Base-by-base conservation (phyloP, 2,888 invertebrate species). In the Amphipyra berbera region DNA sequence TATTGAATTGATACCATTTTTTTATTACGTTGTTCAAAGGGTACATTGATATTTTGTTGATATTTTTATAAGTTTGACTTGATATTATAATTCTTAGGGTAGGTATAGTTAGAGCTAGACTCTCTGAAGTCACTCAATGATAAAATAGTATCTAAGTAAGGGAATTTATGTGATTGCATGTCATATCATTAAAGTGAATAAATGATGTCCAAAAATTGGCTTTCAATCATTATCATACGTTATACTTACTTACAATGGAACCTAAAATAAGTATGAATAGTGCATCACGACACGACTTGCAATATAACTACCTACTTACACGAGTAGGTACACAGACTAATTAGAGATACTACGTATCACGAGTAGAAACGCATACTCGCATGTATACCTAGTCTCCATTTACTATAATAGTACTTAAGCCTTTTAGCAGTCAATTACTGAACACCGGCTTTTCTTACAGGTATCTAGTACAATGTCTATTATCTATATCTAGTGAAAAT, bases 111-210 rank as follows among this genome's bases (percentile, higher is more conserved):
- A 27, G 63, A 66, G 55, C 57, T 52, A 21, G 66, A 64, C 66
- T 67, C 58, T 33, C 47, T 44, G 60, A 57, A 63, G 61, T 68
- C 70, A 62, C 61, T 70, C 49, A 40, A 61, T 27, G 61, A 45
- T 68, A 65, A 61, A 69, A 65, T 85, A 85, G 78, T 69, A 21
- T 3, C 21, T 21, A 68, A 53, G 53, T 87, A 87, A 86, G 82
- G 65, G 70, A 80, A 73, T 81, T 80, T 76, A 81, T 90, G 89
- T 91, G 90, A 91, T 89, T 88, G 82, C 86, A 88, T 88, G 84
- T 86, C 82, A 91, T 91, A 91, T 91, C 91, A 79, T 85, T 88
- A 86, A 85, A 83, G 80, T 89, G 86, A 90, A 88, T 87, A 87
- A 85, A 87, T 80, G 71, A 68, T 73, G 81, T 78, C 79, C 68